A percentile compares a stretch with the other conserved stretches of the same genome.
Evolutionary conservation across 2,888 invertebrate genomes (phyloP).

Genomic region (Drosophila siamana): DNA sequence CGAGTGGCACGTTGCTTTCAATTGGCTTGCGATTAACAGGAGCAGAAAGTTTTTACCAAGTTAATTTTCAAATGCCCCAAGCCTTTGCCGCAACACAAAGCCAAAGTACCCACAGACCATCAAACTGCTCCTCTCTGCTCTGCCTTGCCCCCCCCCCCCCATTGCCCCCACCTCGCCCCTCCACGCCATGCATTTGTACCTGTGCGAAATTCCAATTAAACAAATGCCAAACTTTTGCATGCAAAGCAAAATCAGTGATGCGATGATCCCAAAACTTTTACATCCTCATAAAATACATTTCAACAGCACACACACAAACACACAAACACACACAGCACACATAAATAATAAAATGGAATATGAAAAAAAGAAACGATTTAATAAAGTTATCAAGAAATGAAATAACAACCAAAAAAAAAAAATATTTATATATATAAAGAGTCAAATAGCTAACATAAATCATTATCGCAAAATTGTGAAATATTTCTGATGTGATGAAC

Average conservation of each 20-base stretch:
- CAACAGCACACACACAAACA: constrained; percentile 4
- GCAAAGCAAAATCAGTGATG: constrained; percentile 57
- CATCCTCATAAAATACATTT: constrained; percentile 38
- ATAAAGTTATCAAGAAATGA: neutral
- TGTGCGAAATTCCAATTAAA: constrained; percentile 72
- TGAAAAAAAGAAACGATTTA: neutral
- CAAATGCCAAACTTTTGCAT: constrained; percentile 73
- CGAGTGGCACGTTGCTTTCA: neutral
- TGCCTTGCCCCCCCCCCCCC: neutral
- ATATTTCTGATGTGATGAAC: constrained; percentile 19
- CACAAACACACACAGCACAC: neutral
- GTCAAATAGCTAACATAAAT: constrained; percentile 27
- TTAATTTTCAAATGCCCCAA: constrained; percentile 36
- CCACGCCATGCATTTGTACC: constrained; percentile 15
- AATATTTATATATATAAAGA: neutral
- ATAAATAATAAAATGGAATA: neutral
- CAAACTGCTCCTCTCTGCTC: too few species aligned
- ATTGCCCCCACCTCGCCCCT: neutral
- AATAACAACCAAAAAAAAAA: neutral
- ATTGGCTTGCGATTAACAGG: constrained; percentile 28
- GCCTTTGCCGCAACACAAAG: constrained; percentile 36
- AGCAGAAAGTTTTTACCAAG: constrained; percentile 31
- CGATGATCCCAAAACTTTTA: constrained; percentile 62
- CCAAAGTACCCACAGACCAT: constrained; percentile 12
- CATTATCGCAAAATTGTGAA: constrained; percentile 24